These are phyloP conservation scores for Rotaria socialis DNA, from an alignment of 2,888 invertebrate genomes.

Conservation along the genomic window DNA sequence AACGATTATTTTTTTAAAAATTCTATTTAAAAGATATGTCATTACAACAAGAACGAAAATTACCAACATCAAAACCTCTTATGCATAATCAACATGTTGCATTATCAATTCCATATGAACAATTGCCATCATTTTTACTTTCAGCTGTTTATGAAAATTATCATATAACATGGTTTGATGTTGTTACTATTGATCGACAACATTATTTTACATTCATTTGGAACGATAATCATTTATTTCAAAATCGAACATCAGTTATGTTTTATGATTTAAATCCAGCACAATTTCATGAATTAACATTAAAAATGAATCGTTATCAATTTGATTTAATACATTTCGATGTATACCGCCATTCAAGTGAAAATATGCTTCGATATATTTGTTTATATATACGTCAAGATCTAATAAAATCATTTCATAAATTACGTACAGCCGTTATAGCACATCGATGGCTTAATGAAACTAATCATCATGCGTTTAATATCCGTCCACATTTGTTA, in stretches of 20 bases:
- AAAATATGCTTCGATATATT: conserved; percentile 21
- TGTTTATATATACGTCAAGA: conserved; percentile 9
- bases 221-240: conserved; percentile 16
- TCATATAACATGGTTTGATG: conserved; percentile 34
- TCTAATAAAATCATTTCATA: neutral
- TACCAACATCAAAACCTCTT: neutral
- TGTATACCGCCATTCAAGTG: neutral
- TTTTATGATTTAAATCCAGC: conserved; percentile 33
- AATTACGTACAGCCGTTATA: conserved; percentile 13
- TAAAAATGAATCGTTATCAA: neutral
- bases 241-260: conserved; percentile 15
- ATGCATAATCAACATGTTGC: conserved; percentile 2
- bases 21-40: neutral
- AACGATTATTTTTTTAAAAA: neutral
- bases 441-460: neutral
- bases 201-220: conserved; percentile 33
- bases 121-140: neutral
- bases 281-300: conserved; percentile 9
- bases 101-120: neutral
- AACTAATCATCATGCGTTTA: neutral
- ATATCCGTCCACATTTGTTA: neutral
- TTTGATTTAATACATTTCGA: conserved; percentile 25
- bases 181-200: conserved; percentile 15
- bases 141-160: conserved; percentile 21
- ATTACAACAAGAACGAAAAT: conserved; percentile 29